These are phyloP conservation scores for Cairina moschata DNA, from an alignment of 2,113 vertebrate genomes.

Conservation along the genomic window DNA sequence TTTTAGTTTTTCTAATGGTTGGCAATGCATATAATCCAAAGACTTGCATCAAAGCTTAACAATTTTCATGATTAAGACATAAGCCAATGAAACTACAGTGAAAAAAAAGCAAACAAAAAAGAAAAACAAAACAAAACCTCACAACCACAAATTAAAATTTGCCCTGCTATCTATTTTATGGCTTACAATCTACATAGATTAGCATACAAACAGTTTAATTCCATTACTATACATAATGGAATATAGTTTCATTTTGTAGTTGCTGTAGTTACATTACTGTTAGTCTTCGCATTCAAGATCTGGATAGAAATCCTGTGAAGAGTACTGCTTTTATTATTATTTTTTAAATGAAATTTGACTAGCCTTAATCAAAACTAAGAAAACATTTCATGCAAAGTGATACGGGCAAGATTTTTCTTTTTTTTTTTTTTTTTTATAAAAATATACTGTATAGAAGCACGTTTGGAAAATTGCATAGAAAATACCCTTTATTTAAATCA, in stretches of 20 bases:
- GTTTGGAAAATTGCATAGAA: conserved; percentile 72
- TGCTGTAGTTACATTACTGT: background rate
- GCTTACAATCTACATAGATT: background rate
- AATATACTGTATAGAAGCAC: conserved; percentile 76
- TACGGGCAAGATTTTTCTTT: conserved; percentile 5
- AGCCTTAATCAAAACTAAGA: conserved; percentile 35
- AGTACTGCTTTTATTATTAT: background rate
- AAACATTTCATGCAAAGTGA: background rate
- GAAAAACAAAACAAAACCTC: background rate
- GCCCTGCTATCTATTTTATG: background rate
- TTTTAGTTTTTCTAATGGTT: background rate
- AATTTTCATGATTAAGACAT: conserved; percentile 9
- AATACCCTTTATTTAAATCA: conserved; percentile 72
- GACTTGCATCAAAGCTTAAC: background rate
- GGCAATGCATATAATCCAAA: background rate
- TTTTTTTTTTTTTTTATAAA: conserved; percentile 58
- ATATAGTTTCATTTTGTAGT: background rate
- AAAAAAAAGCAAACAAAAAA: background rate
- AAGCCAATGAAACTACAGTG: background rate
- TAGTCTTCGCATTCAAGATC: background rate
- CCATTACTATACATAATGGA: background rate
- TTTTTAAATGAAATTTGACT: background rate
- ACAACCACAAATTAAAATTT: background rate
- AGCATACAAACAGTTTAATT: background rate
- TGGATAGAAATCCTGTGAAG: background rate